Conservation (phyloP, 2,888 invertebrate genomes). For the Macrophya annulata region DNA sequence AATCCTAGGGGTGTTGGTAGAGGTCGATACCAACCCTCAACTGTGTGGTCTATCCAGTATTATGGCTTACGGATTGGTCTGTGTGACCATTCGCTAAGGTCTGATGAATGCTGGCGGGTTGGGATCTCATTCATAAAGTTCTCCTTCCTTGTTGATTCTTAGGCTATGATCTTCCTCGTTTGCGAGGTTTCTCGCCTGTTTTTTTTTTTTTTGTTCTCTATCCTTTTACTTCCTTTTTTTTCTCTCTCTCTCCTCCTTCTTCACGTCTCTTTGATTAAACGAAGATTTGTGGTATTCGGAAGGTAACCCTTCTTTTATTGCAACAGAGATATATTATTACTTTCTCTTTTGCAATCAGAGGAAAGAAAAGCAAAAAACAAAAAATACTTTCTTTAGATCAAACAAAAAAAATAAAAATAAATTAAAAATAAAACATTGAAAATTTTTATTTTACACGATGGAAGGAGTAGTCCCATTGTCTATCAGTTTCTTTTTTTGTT, state of each 20-base stretch:
- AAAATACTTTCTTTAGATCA: neutral
- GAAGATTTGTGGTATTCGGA: slow-evolving; percentile 11
- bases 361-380: neutral
- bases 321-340: neutral
- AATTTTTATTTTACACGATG: neutral
- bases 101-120: slow-evolving; percentile 41
- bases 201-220: neutral
- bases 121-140: slow-evolving; percentile 51
- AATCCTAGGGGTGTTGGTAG: slow-evolving; percentile 7
- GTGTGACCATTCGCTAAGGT: slow-evolving; percentile 43
- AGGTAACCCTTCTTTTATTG: neutral
- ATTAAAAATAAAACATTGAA: too few relatives aligned
- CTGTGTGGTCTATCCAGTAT: slow-evolving; percentile 25
- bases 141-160: slow-evolving; percentile 42
- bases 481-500: neutral
- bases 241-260: neutral
- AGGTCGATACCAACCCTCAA: slow-evolving; percentile 33
- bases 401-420: neutral
- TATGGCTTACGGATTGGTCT: slow-evolving; percentile 9
- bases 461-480: neutral
- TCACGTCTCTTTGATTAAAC: slow-evolving; percentile 37
- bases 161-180: slow-evolving; percentile 5
- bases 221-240: neutral
- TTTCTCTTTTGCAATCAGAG: neutral
- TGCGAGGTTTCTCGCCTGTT: slow-evolving; percentile 7